Base-by-base conservation (phyloP, 2,113 vertebrate genomes). In the Larimichthys polyactis region DNA sequence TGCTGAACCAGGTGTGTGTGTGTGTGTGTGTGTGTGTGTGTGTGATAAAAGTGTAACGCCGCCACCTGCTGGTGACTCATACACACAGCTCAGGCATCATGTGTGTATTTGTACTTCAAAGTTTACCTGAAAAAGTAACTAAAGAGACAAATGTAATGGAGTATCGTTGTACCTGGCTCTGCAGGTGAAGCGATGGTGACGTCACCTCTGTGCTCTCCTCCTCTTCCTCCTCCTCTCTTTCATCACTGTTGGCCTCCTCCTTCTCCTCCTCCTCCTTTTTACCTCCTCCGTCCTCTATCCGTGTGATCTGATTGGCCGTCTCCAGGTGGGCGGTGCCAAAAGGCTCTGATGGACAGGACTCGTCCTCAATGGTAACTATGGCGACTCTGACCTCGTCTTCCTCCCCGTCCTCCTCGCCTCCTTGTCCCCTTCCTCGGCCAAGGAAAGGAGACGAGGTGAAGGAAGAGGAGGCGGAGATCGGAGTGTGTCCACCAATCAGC, bases 321-420 rank as follows among this genome's bases (percentile, higher is more conserved):
- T 73, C 63, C 12, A 71, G 60, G 57, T 81, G 79, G 60, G 81
- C 36, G 44, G 73, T 11, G 27, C 73, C 83, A 2, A 92, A 90
- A 0, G 83, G 85, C 64, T 90, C 89, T 0, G 91, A 92, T 1
- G 83, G 83, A 79, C 89, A 89, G 27, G 91, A 92, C 49, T 89
- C 86, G 0, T 90, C 91, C 65, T 85, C 89, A 0, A 83, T 59
- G 11, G 91, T 89, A 3, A 90, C 65, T 0, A 92, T 84, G 77
- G 83, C 16, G 0, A 92, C 81, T 8, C 73, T 72, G n/a, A 89
- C 71, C 51, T 90, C 87, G 0, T 91, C 85, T 4, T 89, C 87
- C 22, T 84, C 84, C 9, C 4, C 63, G 0, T 78, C 81, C 6
- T 75, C 85, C 11, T 78, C 75, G 0, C 0, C 20, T 36, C 68